A percentile compares a stretch with the other conserved stretches of the same genome.
Evolutionary conservation across 2,113 vertebrate genomes (phyloP).

Genomic region (Microtus montanus): DNA sequence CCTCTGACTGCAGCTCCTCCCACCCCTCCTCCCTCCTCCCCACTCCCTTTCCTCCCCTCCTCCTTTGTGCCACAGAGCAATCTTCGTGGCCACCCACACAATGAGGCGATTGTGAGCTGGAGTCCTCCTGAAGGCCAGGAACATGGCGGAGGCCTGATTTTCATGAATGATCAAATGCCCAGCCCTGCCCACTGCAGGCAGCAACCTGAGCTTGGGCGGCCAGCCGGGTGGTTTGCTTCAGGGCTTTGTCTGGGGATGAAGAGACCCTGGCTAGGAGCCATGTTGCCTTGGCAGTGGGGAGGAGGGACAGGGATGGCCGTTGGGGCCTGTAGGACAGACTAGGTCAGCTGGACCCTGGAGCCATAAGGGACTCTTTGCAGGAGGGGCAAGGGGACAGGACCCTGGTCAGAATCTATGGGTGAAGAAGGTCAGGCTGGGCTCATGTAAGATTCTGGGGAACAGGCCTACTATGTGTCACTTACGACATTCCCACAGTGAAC

Average conservation of each 20-base stretch:
- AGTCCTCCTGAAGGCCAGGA: not conserved
- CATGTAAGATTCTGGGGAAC: not conserved
- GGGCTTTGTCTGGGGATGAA: constrained; percentile 63
- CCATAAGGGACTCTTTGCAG: not conserved
- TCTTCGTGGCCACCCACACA: constrained; percentile 40
- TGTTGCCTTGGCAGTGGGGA: constrained; percentile 27
- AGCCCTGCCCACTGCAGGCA: constrained; percentile 29
- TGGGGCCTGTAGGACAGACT: not conserved
- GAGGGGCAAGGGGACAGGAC: no score
- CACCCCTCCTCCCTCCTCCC: accelerated
- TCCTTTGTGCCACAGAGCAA: not conserved
- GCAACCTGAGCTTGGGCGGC: constrained; percentile 58
- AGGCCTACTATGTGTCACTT: accelerated
- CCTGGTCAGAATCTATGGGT: not conserved
- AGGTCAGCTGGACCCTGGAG: not conserved
- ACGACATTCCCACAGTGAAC: not conserved
- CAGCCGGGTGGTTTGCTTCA: constrained; percentile 38
- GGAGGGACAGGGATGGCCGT: not conserved
- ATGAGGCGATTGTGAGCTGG: constrained; percentile 51
- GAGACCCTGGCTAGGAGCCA: constrained; percentile 56
- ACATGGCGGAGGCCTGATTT: constrained; percentile 68
- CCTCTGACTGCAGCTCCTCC: no score
- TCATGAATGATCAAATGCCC: constrained; percentile 61
- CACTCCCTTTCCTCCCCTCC: not conserved
- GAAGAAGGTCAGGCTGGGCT: not conserved